Evolutionary conservation across 1,140 invertebrate genomes (phyloP).

Genomic region (Oreohelix idahoensis): DNA sequence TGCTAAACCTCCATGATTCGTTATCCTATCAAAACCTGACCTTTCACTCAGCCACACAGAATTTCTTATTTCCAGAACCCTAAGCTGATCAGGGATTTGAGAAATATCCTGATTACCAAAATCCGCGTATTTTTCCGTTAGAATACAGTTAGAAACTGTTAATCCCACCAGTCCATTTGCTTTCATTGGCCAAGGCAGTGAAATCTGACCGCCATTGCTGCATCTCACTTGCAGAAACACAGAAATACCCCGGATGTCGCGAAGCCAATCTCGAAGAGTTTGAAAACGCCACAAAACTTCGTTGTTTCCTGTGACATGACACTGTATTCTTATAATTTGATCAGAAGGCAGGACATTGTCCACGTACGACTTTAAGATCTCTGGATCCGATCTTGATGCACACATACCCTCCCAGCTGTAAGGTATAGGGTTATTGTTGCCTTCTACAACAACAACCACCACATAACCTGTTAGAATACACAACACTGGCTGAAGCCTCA

Average conservation of each 20-base stretch:
- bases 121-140: slow-evolving; percentile 15
- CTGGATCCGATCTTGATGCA: not conserved
- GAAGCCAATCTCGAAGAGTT: not conserved
- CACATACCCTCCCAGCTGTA: not conserved
- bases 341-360: not conserved
- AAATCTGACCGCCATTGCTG: not conserved
- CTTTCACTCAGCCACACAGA: slow-evolving; percentile 7
- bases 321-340: not conserved
- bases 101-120: slow-evolving; percentile 8
- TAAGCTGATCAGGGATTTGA: not conserved
- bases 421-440: not conserved
- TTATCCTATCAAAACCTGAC: slow-evolving; percentile 8
- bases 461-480: too few relatives aligned
- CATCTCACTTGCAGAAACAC: slow-evolving; percentile 12
- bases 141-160: not conserved
- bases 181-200: slow-evolving; percentile 25
- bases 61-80: not conserved
- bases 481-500: too few relatives aligned
- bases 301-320: not conserved
- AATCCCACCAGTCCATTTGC: slow-evolving; percentile 13
- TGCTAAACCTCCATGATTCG: not conserved
- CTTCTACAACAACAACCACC: too few relatives aligned
- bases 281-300: not conserved
- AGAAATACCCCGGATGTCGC: not conserved
- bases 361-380: not conserved